A percentile compares a stretch with the other conserved stretches of the same genome.
Evolutionary conservation across 1,140 invertebrate species (phyloP).

Genomic region (Choristoneura fumiferana): DNA sequence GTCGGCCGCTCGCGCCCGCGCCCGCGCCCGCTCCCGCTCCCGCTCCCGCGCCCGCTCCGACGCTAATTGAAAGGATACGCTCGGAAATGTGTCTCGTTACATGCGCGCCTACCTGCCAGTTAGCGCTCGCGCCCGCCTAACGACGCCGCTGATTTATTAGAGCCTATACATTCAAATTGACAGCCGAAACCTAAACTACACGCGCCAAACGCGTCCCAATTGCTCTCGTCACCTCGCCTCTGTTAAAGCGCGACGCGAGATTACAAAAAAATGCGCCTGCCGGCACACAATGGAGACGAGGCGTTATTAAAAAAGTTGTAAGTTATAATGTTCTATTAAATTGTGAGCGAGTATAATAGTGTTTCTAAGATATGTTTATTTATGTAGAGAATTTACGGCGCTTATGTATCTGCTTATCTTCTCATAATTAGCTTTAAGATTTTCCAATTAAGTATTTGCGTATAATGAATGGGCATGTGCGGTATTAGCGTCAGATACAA

Average conservation of each 20-base stretch:
- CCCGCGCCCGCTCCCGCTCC: conserved; percentile 27
- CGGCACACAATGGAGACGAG: not conserved
- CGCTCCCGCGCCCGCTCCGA: conserved; percentile 26
- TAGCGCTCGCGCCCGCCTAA: conserved; percentile 34
- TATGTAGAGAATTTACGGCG: conserved; percentile 2
- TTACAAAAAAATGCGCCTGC: not conserved
- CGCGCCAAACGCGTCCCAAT: not conserved
- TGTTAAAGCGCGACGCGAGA: conserved; percentile 11
- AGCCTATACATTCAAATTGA: conserved; percentile 51
- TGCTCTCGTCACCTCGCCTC: not conserved
- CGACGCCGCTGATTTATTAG: conserved; percentile 60
- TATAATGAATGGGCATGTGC: conserved; percentile 72
- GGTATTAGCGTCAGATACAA: conserved; percentile 70
- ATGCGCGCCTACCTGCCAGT: conserved; percentile 35
- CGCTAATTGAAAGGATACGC: conserved; percentile 68
- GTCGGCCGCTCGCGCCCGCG: conserved; percentile 43
- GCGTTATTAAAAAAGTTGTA: conserved; percentile 6
- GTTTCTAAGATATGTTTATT: not conserved
- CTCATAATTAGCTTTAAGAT: conserved; percentile 61
- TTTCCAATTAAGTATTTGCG: conserved; percentile 68
- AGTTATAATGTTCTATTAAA: conserved; percentile 6
- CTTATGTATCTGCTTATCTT: conserved; percentile 8
- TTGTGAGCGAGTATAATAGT: not conserved
- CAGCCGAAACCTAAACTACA: conserved; percentile 33
- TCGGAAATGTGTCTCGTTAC: conserved; percentile 67